Evolutionary conservation across 2,113 vertebrate genomes (phyloP), one percentile per base, ranked within the genome.

Genomic region (Bos taurus): DNA sequence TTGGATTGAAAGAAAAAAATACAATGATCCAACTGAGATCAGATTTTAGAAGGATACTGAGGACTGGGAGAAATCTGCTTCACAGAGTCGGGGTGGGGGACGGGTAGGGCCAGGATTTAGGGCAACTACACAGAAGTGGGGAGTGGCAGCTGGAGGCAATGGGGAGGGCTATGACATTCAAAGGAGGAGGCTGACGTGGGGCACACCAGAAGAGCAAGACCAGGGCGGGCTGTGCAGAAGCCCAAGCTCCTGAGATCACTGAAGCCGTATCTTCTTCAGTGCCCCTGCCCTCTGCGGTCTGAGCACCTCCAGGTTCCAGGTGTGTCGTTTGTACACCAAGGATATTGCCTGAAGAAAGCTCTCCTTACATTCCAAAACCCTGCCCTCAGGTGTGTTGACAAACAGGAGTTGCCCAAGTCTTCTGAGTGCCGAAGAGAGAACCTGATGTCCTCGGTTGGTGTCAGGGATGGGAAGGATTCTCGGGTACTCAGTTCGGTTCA

Each of bases 21-120:
- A 25, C 7, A 43, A 2, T 46, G 78, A 57, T 33, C 10, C 36
- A 28, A 21, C 9, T 12, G 36, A 57, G 60, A 56, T 46, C 14
- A 6, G 28, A 50, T 87, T 91, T 54, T 57, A 15, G 57, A 90
- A 59, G 54, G 36, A 52, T 90, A n/a, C 71, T 46, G 28, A 60
- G 5, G 78, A 50, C 52, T 2, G 9, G 46, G 77, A 64, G 64
- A 80, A 30, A 13, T 71, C 48, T 62, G 9, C 62, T 43, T 40
- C 50, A 3, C 11, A 30, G 23, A 54, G 33, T 11, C 0, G n/a
- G n/a, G n/a, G n/a, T 13, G 10, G n/a, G n/a, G n/a, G n/a, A 8
- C 0, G 0, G 25, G 23, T 12, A 10, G 26, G 40, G 7, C 71
- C 12, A 33, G 36, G 36, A 48, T 92, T 52, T 36, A 4, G 17